Conservation (phyloP, 2,888 invertebrate species). For the Himalopsyche kuldschensis region DNA sequence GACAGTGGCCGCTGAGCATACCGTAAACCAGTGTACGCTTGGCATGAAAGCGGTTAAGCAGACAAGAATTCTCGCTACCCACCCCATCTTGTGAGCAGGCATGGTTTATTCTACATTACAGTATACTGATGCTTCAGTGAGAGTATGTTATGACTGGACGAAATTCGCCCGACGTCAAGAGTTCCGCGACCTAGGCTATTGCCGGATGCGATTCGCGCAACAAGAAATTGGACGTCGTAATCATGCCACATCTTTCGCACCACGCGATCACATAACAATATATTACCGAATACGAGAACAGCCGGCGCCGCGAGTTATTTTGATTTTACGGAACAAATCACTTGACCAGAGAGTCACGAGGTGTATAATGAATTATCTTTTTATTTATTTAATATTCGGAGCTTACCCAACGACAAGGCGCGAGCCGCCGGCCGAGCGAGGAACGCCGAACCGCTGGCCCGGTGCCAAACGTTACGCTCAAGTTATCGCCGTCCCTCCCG, state of each 20-base stretch:
- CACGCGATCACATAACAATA: not conserved
- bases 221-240: not conserved
- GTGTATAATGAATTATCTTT: not conserved
- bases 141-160: no score
- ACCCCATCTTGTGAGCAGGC: no score
- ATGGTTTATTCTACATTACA: no score
- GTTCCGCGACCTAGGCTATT: no score
- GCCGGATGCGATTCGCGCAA: no score
- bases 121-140: no score
- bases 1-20: no score
- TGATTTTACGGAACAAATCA: not conserved
- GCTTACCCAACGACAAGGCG: not conserved
- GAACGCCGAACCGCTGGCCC: not conserved
- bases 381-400: not conserved
- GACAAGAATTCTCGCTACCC: no score
- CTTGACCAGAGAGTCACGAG: not conserved
- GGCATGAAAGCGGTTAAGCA: no score
- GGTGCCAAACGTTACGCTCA: not conserved
- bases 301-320: not conserved
- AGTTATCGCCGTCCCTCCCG: not conserved
- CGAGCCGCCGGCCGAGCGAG: not conserved
- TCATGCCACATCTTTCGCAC: not conserved
- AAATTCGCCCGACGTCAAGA: no score
- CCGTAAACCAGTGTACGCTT: no score
- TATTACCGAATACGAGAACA: not conserved